Evolutionary conservation across 2,113 vertebrate genomes (phyloP).

Genomic region (Garra rufa): DNA sequence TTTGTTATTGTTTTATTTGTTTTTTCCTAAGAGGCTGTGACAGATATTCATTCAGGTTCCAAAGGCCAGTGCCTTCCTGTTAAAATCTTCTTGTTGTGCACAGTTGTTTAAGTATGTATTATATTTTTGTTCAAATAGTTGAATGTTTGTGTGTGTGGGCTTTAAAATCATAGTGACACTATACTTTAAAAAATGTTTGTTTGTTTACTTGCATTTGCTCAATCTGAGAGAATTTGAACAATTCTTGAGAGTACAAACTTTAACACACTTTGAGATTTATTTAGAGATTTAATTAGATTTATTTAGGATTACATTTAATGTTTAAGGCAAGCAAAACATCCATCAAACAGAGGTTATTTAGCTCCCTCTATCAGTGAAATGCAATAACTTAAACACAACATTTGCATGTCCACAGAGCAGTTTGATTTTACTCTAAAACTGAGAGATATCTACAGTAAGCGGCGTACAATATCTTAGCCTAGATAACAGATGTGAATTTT

Average conservation of each 20-base stretch:
- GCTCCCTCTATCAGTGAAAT: constrained; percentile 1
- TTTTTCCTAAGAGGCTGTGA: neutral
- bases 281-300: no score
- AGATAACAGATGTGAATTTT: neutral
- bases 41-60: neutral
- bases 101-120: no score
- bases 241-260: no score
- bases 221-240: no score
- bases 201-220: no score
- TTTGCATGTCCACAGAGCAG: neutral
- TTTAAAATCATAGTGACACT: no score
- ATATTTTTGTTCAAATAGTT: no score
- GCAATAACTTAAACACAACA: neutral
- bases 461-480: neutral
- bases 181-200: no score
- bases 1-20: neutral
- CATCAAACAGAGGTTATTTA: constrained; percentile 1
- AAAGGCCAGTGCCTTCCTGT: no score
- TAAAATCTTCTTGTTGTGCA: no score
- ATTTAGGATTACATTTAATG: neutral
- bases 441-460: neutral
- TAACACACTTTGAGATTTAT: no score
- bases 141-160: no score
- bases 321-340: neutral
- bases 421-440: neutral